Conservation (phyloP, 2,888 invertebrate genomes). For the Andrena hattorfiana region DNA sequence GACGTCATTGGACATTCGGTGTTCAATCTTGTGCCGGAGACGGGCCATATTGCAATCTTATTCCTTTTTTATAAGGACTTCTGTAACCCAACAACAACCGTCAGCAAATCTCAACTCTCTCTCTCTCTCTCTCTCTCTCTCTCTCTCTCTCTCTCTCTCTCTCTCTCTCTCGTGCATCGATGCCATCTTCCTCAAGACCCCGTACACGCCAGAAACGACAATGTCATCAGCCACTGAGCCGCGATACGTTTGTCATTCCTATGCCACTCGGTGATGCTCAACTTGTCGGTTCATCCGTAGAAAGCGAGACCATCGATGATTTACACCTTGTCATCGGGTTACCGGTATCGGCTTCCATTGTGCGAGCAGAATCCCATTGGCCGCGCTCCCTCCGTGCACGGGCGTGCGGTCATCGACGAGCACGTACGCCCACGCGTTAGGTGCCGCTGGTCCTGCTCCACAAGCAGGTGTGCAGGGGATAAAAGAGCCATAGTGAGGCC, state of each 20-base stretch:
- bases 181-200: slow-evolving; percentile 29
- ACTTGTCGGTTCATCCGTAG: slow-evolving; percentile 61
- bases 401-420: neutral
- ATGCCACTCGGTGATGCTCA: slow-evolving; percentile 48
- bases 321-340: slow-evolving; percentile 69
- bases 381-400: slow-evolving; percentile 14
- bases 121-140: no score
- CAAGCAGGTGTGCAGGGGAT: slow-evolving; percentile 5
- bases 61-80: neutral
- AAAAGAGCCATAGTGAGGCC: neutral
- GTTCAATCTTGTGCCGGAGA: no score
- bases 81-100: slow-evolving; percentile 12
- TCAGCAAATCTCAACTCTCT: slow-evolving; percentile 14
- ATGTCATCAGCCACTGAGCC: slow-evolving; percentile 50
- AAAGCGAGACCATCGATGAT: slow-evolving; percentile 65
- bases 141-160: no score
- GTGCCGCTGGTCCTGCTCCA: neutral
- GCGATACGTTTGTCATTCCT: slow-evolving; percentile 58
- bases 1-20: no score
- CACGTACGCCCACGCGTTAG: slow-evolving; percentile 5
- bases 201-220: slow-evolving; percentile 17
- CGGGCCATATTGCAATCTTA: neutral
- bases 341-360: slow-evolving; percentile 62
- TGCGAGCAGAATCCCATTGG: slow-evolving; percentile 42
- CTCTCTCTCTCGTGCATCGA: slow-evolving; percentile 37